Percentiles rank a stretch among this genome's conserved stretches.
These are phyloP conservation scores for Lophochroa leadbeateri DNA, from an alignment of 2,113 vertebrate species.

Conservation along the genomic window DNA sequence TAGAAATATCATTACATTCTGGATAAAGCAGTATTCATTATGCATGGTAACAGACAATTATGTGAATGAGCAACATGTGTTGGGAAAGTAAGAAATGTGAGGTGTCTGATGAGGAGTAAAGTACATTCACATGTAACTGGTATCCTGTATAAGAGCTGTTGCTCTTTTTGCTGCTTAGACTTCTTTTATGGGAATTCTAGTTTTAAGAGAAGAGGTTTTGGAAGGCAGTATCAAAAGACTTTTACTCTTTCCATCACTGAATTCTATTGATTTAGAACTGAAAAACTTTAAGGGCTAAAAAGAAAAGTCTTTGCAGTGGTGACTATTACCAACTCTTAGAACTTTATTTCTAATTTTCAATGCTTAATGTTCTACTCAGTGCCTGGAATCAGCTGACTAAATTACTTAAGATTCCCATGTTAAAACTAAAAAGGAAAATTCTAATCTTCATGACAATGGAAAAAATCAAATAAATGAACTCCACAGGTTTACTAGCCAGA, in stretches of 20 bases:
- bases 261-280: not conserved
- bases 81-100: not conserved
- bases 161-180: not conserved
- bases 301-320: not conserved
- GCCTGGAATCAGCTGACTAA: not conserved
- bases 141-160: not conserved
- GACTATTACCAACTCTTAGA: not conserved
- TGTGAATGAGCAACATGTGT: not conserved
- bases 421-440: not conserved
- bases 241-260: not conserved
- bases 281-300: not conserved
- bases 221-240: not conserved
- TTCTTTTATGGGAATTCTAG: not conserved
- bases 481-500: not conserved
- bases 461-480: not conserved
- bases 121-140: accelerated
- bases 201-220: not conserved
- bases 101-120: not conserved
- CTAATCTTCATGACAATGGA: not conserved
- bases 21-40: not conserved
- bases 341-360: not conserved
- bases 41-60: not conserved
- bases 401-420: not conserved
- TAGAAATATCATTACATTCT: not conserved
- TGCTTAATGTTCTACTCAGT: not conserved